Evolutionary conservation across 1,140 invertebrate species (phyloP).

Genomic region (Carcinoscorpius rotundicauda): DNA sequence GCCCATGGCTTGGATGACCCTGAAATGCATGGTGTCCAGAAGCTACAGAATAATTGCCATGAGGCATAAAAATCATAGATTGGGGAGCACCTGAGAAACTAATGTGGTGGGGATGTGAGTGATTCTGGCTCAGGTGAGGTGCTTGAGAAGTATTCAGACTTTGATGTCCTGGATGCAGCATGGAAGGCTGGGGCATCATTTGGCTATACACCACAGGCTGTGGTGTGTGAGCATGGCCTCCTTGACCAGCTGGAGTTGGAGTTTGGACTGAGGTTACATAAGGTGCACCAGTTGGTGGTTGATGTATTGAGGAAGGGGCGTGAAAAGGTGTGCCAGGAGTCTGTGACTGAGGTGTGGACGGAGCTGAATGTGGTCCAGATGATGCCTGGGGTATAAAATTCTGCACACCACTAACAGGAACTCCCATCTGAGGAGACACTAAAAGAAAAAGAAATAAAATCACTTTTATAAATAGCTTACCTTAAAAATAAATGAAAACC

Average conservation of each 20-base stretch:
- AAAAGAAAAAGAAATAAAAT: neutral
- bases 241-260: conserved; percentile 1
- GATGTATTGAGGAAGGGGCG: conserved; percentile 1
- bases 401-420: conserved; percentile 1
- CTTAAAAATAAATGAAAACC: too few species aligned
- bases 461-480: too few species aligned
- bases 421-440: neutral
- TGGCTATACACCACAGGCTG: neutral
- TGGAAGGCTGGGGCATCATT: neutral
- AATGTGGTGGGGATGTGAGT: neutral
- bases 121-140: neutral
- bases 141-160: neutral
- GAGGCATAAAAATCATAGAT: neutral
- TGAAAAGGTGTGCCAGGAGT: neutral
- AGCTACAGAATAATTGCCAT: neutral
- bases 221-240: neutral
- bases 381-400: neutral
- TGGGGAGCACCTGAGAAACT: neutral
- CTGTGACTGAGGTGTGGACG: conserved; percentile 3
- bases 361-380: neutral
- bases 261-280: neutral
- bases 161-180: neutral
- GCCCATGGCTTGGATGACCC: neutral
- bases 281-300: neutral
- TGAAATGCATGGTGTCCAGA: neutral